Base-by-base conservation (phyloP, 2,113 vertebrate species). In the Hemiprocne comata region DNA sequence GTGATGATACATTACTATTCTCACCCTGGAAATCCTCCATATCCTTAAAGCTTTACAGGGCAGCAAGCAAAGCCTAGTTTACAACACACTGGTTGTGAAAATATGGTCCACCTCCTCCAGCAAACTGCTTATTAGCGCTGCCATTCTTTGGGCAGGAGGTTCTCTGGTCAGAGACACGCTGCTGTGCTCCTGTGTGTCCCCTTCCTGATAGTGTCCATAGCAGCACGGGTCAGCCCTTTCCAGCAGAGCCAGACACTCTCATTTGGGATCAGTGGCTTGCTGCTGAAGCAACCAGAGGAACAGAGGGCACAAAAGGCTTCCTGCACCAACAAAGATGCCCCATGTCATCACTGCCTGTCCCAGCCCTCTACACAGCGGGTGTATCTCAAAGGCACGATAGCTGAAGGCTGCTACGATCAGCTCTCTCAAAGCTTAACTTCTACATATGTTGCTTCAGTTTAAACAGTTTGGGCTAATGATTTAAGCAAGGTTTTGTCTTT, bases 191-290 rank as follows among this genome's bases (percentile, higher is more conserved):
- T 28, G 55, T 0, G 2, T 34, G 40, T 78, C n/a, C 29, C 38
- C 38, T n/a, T 66, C 36, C 81, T 4, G 9, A 46, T 1, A 4
- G 16, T 10, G 20, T 21, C 50, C 36, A 44, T 36, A n/a, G 53
- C 0, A 1, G 28, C 44, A 26, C 0, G 2, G 38, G 6, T 17
- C n/a, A 36, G 60, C 13, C 34, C 42, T 57, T 57, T 28, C 26
- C 71, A 40, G n/a, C 42, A 65, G 53, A 65, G n/a, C n/a, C n/a
- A 34, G 38, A 7, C 46, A 54, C 29, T 14, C 24, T 71, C 48
- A 36, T 19, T 11, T 25, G 54, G 12, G 34, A 42, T 42, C 53
- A 46, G 34, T 0, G 13, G 14, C 50, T 65, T 10, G 44, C 33
- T 78, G 26, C n/a, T 62, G 53, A 85, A 72, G 50, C 34, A 87